Conservation (phyloP, 2,113 vertebrate species). For the Terrapene triunguis region DNA sequence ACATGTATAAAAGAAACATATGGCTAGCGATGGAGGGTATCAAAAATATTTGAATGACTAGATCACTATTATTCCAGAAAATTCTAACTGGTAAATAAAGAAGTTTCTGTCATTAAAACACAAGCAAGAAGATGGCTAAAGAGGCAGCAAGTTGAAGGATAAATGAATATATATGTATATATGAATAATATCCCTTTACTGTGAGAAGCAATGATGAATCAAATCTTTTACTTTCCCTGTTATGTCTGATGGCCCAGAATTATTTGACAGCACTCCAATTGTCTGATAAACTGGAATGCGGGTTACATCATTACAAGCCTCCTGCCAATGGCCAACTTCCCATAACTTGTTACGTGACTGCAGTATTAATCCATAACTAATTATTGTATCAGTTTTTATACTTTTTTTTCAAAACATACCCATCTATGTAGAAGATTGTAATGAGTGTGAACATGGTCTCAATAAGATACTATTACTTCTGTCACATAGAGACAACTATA, state of each 20-base stretch:
- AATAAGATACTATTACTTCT: conserved; percentile 47
- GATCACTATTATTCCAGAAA: not conserved
- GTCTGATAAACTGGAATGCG: not conserved
- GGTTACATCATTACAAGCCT: not conserved
- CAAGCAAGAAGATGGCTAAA: not conserved
- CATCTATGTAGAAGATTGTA: conserved; percentile 53
- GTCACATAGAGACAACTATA: conserved; percentile 37
- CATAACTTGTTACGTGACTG: not conserved
- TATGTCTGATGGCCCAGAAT: conserved; percentile 26
- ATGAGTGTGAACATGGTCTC: conserved; percentile 55
- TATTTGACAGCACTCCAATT: conserved; percentile 9
- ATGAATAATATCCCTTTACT: not conserved
- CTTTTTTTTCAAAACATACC: conserved; percentile 51
- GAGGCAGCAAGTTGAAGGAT: not conserved
- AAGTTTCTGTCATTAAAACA: not conserved
- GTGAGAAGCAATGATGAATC: conserved; percentile 7
- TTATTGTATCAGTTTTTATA: conserved; percentile 48
- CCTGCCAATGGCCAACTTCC: accelerated
- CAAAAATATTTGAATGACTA: not conserved
- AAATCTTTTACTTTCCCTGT: conserved; percentile 2
- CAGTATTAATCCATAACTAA: conserved; percentile 34
- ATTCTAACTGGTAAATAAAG: not conserved
- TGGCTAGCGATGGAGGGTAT: not conserved
- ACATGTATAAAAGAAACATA: not conserved
- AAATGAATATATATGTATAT: not conserved